A percentile compares a stretch with the other conserved stretches of the same genome.
phyloP scores from a whole-genome alignment of 1,140 invertebrate genomes.

The Ganaspis sp. region DNA sequence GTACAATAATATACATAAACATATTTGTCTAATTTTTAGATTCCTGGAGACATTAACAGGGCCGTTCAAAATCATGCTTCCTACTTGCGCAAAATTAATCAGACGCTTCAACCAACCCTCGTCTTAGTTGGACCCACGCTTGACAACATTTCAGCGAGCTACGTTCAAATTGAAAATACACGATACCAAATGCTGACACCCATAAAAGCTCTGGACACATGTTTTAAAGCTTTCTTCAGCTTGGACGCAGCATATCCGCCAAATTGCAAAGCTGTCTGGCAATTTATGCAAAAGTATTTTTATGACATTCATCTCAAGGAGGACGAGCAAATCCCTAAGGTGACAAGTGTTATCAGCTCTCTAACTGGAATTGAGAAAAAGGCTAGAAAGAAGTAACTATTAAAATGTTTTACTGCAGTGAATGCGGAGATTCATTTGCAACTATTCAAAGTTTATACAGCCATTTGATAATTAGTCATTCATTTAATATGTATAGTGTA shows the following conservation, averaged over 20 bases:
- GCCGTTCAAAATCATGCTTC: not conserved
- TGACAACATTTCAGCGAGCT: slow-evolving; percentile 6
- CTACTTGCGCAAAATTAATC: not conserved
- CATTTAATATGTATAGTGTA: not conserved
- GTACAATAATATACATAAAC: not conserved
- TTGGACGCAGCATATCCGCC: slow-evolving; percentile 28
- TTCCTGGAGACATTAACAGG: not conserved
- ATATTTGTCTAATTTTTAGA: not conserved
- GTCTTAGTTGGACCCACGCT: slow-evolving; percentile 31
- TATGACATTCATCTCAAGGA: slow-evolving; percentile 16
- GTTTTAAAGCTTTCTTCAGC: slow-evolving; percentile 25
- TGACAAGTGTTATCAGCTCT: not conserved
- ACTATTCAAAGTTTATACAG: not conserved
- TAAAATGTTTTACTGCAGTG: not conserved
- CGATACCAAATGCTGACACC: slow-evolving; percentile 20
- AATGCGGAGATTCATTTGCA: not conserved
- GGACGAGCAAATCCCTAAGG: not conserved
- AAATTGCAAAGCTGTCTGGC: not conserved
- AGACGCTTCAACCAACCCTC: not conserved
- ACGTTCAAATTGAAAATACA: slow-evolving; percentile 9
- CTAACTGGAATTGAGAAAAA: not conserved
- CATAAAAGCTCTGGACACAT: slow-evolving; percentile 21
- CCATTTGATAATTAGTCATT: not conserved
- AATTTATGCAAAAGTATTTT: slow-evolving; percentile 9
- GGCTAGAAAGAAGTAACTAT: not conserved